Base-by-base conservation (phyloP, 2,888 invertebrate species). In the Epinotia demarniana region DNA sequence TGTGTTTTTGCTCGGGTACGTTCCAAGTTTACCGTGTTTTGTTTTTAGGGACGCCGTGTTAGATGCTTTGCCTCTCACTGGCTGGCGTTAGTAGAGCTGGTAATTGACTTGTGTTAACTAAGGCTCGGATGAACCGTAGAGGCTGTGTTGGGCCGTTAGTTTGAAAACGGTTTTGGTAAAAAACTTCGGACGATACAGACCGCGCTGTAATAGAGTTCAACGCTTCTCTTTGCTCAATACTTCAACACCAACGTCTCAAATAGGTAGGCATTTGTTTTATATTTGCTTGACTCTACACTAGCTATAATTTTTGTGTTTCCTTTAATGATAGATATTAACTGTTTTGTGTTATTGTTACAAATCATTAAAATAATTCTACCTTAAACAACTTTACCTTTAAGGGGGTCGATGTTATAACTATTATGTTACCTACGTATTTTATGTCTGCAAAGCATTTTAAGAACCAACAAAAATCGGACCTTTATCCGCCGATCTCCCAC, bases 201-300 rank as follows among this genome's bases (percentile, higher is more conserved):
- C 27, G 62, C 70, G 39, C 53, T 71, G 6, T 49, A 71, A 71
- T 71, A 71, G 70, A 71, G 70, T 71, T 71, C 70, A 62, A 71
- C 70, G 70, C 69, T 60, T 62, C 70, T 18, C 70, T 70, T 33
- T 60, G 62, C 61, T 39, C 49, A 62, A 62, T 70, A 27, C 57
- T 19, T 27, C 49, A 49, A 16, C 11, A 33, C 27, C 53, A 18
- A 16, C 27, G 49, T 66, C 33, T 53, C 11, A 6, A 33, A 53
- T 66, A 46, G 63, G 49, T 19, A n/a, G 23, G 16, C 16, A n/a
- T 1, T 39, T 66, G 49, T 16, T 49, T n/a, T 23, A 8, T 53
- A n/a, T 53, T 39, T 39, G 8, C 8, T 9, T 39, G 0, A 39
- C 46, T 63, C 19, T 60, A 16, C 12, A 57, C 57, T 19, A 4